A percentile compares a stretch with the other conserved stretches of the same genome.
Conservation (phyloP, 1,140 invertebrate species). For the Aphaenogaster ashmeadi region DNA sequence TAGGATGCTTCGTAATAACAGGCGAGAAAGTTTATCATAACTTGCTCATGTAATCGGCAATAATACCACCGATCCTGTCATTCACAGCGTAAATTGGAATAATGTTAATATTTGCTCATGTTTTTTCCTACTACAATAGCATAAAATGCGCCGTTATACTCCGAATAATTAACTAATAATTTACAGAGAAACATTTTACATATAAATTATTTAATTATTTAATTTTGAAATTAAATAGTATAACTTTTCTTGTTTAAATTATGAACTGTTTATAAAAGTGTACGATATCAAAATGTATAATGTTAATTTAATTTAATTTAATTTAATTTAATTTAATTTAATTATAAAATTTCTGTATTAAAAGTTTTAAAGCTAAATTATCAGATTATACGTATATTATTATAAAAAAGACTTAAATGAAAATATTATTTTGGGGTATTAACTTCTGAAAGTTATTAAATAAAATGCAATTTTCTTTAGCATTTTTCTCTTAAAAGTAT, state of each 20-base stretch:
- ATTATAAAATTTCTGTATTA: slow-evolving; percentile 33
- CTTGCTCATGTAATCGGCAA: slow-evolving; percentile 52
- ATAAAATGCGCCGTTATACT: background rate
- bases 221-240: background rate
- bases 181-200: background rate
- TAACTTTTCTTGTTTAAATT: slow-evolving; percentile 4
- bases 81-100: slow-evolving; percentile 6
- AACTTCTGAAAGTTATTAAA: slow-evolving; percentile 17
- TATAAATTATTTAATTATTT: background rate
- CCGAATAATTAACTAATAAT: background rate
- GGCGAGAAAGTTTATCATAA: slow-evolving; percentile 62
- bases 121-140: background rate
- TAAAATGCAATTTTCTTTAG: background rate
- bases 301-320: background rate
- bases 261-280: background rate
- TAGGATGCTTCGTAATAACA: slow-evolving; percentile 61
- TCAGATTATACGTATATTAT: background rate
- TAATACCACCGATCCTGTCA: slow-evolving; percentile 53
- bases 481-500: slow-evolving; percentile 4
- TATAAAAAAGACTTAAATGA: background rate
- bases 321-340: background rate
- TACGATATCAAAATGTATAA: background rate
- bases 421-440: background rate
- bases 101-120: background rate
- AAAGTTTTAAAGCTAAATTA: slow-evolving; percentile 18